Conservation (phyloP, 1,140 invertebrate species). For the Lepidurus apus region DNA sequence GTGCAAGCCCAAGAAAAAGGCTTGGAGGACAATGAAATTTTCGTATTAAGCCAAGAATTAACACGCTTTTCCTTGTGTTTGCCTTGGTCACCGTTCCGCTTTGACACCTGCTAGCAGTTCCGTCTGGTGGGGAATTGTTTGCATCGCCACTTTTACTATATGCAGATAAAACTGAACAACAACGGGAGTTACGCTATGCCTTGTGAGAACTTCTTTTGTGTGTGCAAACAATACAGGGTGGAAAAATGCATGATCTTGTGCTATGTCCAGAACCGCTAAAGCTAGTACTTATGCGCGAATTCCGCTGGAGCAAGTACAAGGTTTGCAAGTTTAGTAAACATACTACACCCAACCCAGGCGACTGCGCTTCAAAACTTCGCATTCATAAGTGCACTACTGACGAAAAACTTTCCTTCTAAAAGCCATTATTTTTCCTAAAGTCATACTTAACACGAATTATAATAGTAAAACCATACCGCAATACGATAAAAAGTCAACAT, state of each 20-base stretch:
- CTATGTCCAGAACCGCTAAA: background rate
- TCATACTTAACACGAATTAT: no score
- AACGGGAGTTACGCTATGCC: constrained; percentile 3
- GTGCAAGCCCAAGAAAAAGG: background rate
- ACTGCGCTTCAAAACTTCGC: no score
- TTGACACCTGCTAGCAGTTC: background rate
- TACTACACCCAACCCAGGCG: no score
- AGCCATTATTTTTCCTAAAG: no score
- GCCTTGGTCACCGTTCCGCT: constrained; percentile 6
- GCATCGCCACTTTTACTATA: constrained; percentile 16
- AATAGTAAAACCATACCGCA: no score
- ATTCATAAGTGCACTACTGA: no score
- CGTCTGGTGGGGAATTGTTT: background rate
- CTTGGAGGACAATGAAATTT: constrained; percentile 3
- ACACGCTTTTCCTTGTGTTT: constrained; percentile 19
- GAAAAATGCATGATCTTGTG: background rate
- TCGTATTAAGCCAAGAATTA: constrained; percentile 1
- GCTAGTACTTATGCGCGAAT: background rate
- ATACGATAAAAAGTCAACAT: no score
- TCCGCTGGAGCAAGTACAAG: background rate
- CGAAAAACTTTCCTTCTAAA: no score
- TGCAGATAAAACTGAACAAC: constrained; percentile 3
- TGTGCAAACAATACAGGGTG: background rate
- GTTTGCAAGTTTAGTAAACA: no score
- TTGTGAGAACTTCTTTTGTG: background rate